Percentiles rank a stretch among this genome's conserved stretches.
These are phyloP conservation scores for Pholis gunnellus DNA, from an alignment of 2,113 vertebrate species.

Conservation along the genomic window DNA sequence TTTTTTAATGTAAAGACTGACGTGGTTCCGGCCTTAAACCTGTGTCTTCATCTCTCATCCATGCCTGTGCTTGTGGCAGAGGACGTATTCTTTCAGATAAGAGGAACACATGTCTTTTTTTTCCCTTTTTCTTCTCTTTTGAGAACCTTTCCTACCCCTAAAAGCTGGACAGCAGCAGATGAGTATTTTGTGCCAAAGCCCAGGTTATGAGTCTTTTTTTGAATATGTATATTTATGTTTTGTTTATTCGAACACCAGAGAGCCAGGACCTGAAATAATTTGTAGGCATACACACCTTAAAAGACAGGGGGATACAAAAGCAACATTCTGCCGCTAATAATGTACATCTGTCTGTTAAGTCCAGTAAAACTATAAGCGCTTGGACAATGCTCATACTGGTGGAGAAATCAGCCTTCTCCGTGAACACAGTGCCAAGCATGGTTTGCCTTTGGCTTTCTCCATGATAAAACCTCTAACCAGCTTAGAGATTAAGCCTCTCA, in stretches of 20 bases:
- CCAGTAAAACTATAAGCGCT: conserved; percentile 7
- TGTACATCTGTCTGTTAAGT: not conserved
- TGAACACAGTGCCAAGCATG: conserved; percentile 15
- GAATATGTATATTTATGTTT: conserved; percentile 14
- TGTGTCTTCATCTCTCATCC: conserved; percentile 44
- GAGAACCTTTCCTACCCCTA: not conserved
- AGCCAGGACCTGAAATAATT: not conserved
- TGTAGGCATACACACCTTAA: not conserved
- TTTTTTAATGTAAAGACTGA: conserved; percentile 42
- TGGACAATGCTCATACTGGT: not conserved
- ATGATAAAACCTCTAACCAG: conserved; percentile 45
- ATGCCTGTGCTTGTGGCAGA: conserved; percentile 3
- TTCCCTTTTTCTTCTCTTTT: not conserved
- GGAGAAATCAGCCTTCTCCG: conserved; percentile 2
- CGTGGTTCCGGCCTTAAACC: conserved; percentile 1
- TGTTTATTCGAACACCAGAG: not conserved
- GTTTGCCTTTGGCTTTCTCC: conserved; percentile 27
- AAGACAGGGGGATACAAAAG: not conserved
- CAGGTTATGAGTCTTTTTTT: too few species aligned
- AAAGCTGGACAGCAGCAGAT: not conserved
- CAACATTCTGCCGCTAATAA: not conserved
- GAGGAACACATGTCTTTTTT: too few species aligned
- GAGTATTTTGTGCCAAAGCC: not conserved
- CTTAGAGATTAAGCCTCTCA: conserved; percentile 42
- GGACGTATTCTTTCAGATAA: not conserved